Evolutionary conservation across 1,140 invertebrate species (phyloP).

Genomic region (Trichomalopsis sarcophagae): DNA sequence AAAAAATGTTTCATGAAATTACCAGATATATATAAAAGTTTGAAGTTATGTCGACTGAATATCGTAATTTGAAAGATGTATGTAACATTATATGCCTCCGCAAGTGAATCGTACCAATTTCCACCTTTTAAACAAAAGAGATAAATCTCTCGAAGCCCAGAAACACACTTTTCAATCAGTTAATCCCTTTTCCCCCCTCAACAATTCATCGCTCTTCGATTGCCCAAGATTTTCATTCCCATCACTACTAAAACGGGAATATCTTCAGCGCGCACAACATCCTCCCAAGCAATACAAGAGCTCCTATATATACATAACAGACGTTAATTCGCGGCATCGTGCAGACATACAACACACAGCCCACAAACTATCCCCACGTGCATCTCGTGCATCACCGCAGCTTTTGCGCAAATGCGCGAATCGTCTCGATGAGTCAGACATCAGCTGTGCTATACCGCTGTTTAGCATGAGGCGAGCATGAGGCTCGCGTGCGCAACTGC

Average conservation of each 20-base stretch:
- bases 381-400: not conserved
- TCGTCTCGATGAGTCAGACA: slow-evolving; percentile 22
- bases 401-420: not conserved
- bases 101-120: no score
- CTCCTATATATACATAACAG: not conserved
- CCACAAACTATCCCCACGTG: not conserved
- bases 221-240: not conserved
- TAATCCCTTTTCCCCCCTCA: not conserved
- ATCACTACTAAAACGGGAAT: not conserved
- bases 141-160: no score
- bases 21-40: no score
- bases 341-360: not conserved
- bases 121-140: no score
- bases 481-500: not conserved
- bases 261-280: not conserved
- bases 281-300: not conserved
- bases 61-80: no score
- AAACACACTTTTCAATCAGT: not conserved
- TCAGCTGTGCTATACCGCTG: not conserved
- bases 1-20: no score
- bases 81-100: no score
- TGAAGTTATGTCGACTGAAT: no score
- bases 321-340: not conserved
- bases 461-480: no score
- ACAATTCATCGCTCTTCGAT: not conserved